These are phyloP conservation scores for Hymenochirus boettgeri DNA, from an alignment of 2,113 vertebrate species.

Conservation along the genomic window DNA sequence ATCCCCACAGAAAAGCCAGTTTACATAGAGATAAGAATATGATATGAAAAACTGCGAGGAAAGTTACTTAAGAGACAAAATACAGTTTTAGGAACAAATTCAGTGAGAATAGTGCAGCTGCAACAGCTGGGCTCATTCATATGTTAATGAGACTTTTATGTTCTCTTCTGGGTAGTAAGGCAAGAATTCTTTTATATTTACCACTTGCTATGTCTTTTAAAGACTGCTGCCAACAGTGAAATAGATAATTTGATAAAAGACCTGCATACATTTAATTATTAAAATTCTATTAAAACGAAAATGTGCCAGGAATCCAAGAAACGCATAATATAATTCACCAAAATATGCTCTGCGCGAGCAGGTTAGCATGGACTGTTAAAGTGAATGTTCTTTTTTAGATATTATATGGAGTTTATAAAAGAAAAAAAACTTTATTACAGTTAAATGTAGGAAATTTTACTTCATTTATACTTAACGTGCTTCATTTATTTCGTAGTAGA, in stretches of 20 bases:
- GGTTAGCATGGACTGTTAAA: neutral
- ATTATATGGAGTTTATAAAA: too few species aligned
- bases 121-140: conserved; percentile 41
- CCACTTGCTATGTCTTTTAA: conserved; percentile 14
- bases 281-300: conserved; percentile 23
- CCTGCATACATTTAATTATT: conserved; percentile 20
- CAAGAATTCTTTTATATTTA: conserved; percentile 27
- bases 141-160: conserved; percentile 38
- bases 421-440: too few species aligned
- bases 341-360: neutral
- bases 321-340: conserved; percentile 3
- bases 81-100: conserved; percentile 13
- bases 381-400: neutral
- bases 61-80: conserved; percentile 18
- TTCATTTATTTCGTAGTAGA: too few species aligned
- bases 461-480: too few species aligned
- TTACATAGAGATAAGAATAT: conserved; percentile 8
- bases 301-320: neutral
- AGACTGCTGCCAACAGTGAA: conserved; percentile 1
- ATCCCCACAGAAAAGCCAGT: neutral
- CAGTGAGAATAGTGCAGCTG: conserved; percentile 23
- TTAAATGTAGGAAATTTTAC: too few species aligned
- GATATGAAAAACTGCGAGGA: conserved; percentile 29
- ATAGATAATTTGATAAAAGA: conserved; percentile 20
- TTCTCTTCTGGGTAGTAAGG: conserved; percentile 28